Evolutionary conservation across 2,888 invertebrate species (phyloP).

Genomic region (Rhaphigaster nebulosa): DNA sequence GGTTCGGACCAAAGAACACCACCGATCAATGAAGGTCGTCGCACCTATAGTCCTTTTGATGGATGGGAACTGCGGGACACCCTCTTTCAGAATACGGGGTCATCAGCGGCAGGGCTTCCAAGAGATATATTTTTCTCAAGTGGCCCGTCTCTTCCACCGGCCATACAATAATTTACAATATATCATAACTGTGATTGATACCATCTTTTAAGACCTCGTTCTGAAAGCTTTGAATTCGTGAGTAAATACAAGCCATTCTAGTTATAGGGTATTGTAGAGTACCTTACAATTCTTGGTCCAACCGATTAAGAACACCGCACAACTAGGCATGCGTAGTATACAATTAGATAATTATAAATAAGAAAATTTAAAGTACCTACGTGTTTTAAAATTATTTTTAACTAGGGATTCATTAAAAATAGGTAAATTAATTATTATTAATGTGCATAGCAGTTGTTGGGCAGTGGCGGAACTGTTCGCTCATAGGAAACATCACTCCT

Average conservation of each 20-base stretch:
- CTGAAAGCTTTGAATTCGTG: neutral
- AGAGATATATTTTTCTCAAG: neutral
- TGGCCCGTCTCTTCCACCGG: neutral
- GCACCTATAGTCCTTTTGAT: neutral
- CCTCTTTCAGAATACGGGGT: neutral
- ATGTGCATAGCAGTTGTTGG: too few species aligned
- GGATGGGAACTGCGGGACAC: neutral
- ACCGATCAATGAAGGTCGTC: neutral
- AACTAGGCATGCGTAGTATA: too few species aligned
- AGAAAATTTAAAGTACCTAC: too few species aligned
- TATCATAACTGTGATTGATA: neutral
- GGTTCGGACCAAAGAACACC: neutral
- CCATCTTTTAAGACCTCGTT: neutral
- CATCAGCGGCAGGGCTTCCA: neutral
- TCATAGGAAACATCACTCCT: too few species aligned
- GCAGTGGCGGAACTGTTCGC: too few species aligned
- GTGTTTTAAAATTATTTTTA: too few species aligned
- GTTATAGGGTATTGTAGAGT: neutral
- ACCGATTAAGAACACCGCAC: too few species aligned
- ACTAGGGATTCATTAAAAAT: too few species aligned
- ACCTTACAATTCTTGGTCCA: too few species aligned
- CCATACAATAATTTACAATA: neutral
- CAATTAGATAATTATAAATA: too few species aligned
- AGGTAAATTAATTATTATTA: too few species aligned
- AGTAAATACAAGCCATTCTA: neutral